A percentile compares a stretch with the other conserved stretches of the same genome.
Conservation (phyloP, 2,888 invertebrate genomes). For the Pantelozetes paolii region DNA sequence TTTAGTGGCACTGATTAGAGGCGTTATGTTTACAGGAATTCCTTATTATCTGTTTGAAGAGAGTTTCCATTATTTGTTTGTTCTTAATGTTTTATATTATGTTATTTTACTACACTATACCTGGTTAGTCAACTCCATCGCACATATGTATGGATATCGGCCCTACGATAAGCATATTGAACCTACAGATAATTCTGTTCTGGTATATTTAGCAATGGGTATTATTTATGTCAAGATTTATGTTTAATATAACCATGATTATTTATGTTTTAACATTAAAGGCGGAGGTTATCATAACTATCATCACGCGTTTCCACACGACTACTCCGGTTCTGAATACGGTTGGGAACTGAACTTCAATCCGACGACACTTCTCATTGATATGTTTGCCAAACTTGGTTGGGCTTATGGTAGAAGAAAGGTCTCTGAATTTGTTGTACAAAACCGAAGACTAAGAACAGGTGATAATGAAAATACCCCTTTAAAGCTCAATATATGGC, state of each 20-base stretch:
- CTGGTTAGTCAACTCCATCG: slow-evolving; percentile 58
- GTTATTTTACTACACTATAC: slow-evolving; percentile 53
- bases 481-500: too few species aligned
- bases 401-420: slow-evolving; percentile 21
- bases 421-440: background rate
- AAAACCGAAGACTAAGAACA: slow-evolving; percentile 15
- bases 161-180: slow-evolving; percentile 60
- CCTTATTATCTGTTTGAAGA: slow-evolving; percentile 56
- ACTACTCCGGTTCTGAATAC: slow-evolving; percentile 33
- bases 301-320: slow-evolving; percentile 38
- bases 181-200: slow-evolving; percentile 60
- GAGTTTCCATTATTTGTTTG: slow-evolving; percentile 52
- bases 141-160: slow-evolving; percentile 59
- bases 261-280: background rate
- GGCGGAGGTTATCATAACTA: slow-evolving; percentile 39
- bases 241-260: background rate
- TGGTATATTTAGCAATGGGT: background rate
- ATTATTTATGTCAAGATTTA: background rate
- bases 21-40: slow-evolving; percentile 55
- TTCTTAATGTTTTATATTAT: slow-evolving; percentile 51
- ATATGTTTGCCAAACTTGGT: slow-evolving; percentile 24
- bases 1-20: slow-evolving; percentile 53
- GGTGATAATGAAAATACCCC: too few species aligned
- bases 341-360: slow-evolving; percentile 31
- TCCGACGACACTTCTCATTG: slow-evolving; percentile 27